Evolutionary conservation across 1,140 invertebrate genomes (phyloP), one percentile per base, ranked within the genome.

Genomic region (Aphidius gifuensis): DNA sequence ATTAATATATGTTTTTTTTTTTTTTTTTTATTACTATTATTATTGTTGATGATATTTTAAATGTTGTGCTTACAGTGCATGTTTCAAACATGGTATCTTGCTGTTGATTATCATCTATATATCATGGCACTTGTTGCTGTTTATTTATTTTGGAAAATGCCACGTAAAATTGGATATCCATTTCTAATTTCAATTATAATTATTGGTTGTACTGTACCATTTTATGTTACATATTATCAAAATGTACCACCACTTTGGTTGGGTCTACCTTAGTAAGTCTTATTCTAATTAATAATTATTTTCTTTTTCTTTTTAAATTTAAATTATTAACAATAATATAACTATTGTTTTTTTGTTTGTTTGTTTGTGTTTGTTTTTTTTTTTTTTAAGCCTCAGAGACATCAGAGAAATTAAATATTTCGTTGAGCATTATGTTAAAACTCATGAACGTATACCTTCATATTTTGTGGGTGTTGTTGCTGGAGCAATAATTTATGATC

Each of bases 51-150:
- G 16, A 16, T 16, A 16, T 16, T 16, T 16, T 16, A 16, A 16
- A 16, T 16, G 16, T 16, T 16, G 16, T 16, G 16, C 16, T 80
- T 81, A 7, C 70, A 86, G 85, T 86, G 85, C 64, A 72, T 86
- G 51, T 73, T 75, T 40, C 83, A 85, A 61, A 74, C 83, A 0
- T 86, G 84, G 84, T 86, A 85, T 59, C 64, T 86, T 9, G 74
- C 83, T 0, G 81, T 83, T 1, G 84, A 85, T 58, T 80, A 84
- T 56, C 85, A 85, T 48, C 71, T 85, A 5, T 82, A 81, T 64
- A 75, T 83, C 39, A 6, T 84, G 3, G 79, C 80, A 4, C 78
- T 83, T 0, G 23, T 84, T 1, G 58, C 84, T 0, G 66, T 85
- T n/a, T 80, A 80, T 53, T 75, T 78, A 6, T 71, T 77, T 53